Evolutionary conservation across 1,140 invertebrate species (phyloP), one percentile per base, ranked within the genome.

Genomic region (Linepithema humile): DNA sequence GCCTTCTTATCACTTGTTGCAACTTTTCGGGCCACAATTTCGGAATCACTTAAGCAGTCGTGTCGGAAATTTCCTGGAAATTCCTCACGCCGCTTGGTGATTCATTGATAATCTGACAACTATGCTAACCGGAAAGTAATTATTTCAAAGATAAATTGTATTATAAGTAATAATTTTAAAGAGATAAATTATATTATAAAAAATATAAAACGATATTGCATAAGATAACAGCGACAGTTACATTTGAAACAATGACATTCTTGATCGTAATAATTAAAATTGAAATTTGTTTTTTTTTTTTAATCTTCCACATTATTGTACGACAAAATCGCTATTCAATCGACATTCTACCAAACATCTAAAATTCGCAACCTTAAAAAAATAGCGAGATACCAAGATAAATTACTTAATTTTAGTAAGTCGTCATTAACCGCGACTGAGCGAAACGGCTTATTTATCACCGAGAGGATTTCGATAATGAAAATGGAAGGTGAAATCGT

Each of bases 11-110:
- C 59, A 59, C 75, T 74, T 38, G 48, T 50, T 74, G 32, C 82
- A 57, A 57, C 38, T 43, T 70, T 67, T 26, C 84, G 53, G 20
- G 35, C 55, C 70, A 26, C 72, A 43, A 73, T 80, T 73, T 84
- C 40, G 62, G 35, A 83, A 72, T 85, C 85, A 70, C 53, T 87
- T 77, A 86, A 29, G 55, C 62, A 45, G 17, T 23, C 65, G 32
- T 38, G 45, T 20, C 40, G 59, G n/a, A 83, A 67, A 75, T 72
- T 72, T 69, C 38, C 23, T 40, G 45, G 75, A 69, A 86, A 67
- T 9, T 23, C 35, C 3, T 32, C 53, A 29, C 20, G 15, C 43
- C 53, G 55, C 57, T 82, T 57, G 59, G 38, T 60, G 40, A 82
- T 60, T 74, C 38, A 60, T 40, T 74, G 38, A 62, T 50, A 26